Evolutionary conservation across 2,888 invertebrate genomes (phyloP).

Genomic region (Folsomia manolachei): DNA sequence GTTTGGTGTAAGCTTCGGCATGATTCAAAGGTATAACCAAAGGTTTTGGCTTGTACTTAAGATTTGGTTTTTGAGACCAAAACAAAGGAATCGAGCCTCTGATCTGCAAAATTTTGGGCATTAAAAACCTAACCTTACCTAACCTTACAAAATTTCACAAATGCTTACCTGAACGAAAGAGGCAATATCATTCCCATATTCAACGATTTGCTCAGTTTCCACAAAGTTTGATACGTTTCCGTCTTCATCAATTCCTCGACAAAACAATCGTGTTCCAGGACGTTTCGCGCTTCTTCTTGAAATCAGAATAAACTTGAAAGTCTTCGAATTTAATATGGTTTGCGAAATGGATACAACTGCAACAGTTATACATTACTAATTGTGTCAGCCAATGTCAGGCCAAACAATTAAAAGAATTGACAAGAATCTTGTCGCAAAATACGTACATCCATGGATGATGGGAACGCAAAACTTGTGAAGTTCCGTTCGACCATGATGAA

Average conservation of each 20-base stretch:
- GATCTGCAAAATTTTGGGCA: slow-evolving; percentile 61
- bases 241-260: slow-evolving; percentile 78
- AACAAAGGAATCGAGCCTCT: slow-evolving; percentile 93
- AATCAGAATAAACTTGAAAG: slow-evolving; percentile 81
- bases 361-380: no score
- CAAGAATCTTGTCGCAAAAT: no score
- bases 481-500: slow-evolving; percentile 68
- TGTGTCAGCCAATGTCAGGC: no score
- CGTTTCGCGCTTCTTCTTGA: slow-evolving; percentile 82
- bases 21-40: slow-evolving; percentile 69
- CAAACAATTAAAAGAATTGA: no score
- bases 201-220: slow-evolving; percentile 94
- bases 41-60: slow-evolving; percentile 81
- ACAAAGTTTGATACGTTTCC: slow-evolving; percentile 97
- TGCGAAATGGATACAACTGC: slow-evolving; percentile 73
- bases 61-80: slow-evolving; percentile 91
- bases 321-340: slow-evolving; percentile 74
- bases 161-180: slow-evolving; percentile 81
- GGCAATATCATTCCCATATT: slow-evolving; percentile 73
- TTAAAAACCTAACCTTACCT: no score
- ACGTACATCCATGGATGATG: slow-evolving; percentile 84
- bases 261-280: slow-evolving; percentile 85
- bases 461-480: slow-evolving; percentile 80
- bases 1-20: slow-evolving; percentile 74
- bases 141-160: no score